These are phyloP conservation scores for Craseonycteris thonglongyai DNA, from an alignment of 2,113 vertebrate species.

Conservation along the genomic window DNA sequence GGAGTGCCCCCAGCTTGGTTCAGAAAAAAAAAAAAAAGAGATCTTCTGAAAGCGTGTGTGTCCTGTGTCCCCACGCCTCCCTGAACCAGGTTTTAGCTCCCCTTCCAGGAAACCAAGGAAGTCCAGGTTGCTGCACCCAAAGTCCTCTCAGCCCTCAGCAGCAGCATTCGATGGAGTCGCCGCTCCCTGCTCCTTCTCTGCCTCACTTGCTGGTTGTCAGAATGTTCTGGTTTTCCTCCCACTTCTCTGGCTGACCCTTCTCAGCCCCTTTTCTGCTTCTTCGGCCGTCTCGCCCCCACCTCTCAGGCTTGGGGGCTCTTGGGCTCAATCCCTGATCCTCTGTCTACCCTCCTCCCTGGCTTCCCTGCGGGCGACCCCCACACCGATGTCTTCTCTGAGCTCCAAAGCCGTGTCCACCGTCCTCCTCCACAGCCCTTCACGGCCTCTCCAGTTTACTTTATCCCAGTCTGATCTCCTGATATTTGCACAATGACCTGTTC, in stretches of 20 bases:
- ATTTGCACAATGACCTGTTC: neutral
- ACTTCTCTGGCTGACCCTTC: too few species aligned
- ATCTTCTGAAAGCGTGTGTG: neutral
- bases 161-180: rapidly evolving
- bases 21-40: too few species aligned
- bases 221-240: neutral
- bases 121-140: rapidly evolving
- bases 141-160: neutral
- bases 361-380: neutral
- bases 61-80: neutral
- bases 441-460: neutral
- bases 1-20: too few species aligned
- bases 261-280: neutral
- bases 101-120: neutral
- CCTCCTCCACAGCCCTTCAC: neutral
- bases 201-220: neutral
- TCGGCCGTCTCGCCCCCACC: neutral
- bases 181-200: neutral
- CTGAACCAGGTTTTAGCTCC: too few species aligned
- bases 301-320: neutral
- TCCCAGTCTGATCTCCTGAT: neutral
- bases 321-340: neutral
- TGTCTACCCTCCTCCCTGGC: neutral
- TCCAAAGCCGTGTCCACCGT: neutral
- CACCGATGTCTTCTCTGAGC: neutral